Conservation (phyloP, 30 jellyfish, hydroid and myxozoan species). For the Aurelia sp. region DNA sequence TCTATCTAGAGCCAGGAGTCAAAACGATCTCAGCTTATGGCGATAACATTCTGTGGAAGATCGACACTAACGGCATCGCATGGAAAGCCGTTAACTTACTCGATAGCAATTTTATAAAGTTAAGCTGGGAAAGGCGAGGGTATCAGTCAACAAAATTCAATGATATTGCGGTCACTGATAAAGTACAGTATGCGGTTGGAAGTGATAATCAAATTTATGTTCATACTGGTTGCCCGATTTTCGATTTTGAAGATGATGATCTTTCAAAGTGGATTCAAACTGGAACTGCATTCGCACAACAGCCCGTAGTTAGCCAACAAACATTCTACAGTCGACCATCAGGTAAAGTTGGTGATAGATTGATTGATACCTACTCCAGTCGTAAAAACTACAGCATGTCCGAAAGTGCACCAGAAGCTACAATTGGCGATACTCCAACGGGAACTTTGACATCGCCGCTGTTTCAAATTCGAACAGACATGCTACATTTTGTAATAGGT, state of each 20-base stretch:
- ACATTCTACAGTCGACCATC: not conserved
- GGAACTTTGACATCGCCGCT: conserved; percentile 66
- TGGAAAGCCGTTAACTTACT: conserved; percentile 10
- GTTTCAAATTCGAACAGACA: conserved; percentile 45
- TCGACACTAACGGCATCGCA: conserved; percentile 15
- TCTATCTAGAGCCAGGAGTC: not conserved
- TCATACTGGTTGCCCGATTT: conserved; percentile 60
- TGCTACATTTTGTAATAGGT: conserved; percentile 42
- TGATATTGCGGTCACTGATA: not conserved
- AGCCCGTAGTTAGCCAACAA: conserved; percentile 37
- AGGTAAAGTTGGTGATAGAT: conserved; percentile 54
- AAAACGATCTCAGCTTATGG: conserved; percentile 15
- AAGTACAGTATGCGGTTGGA: not conserved
- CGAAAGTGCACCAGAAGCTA: conserved; percentile 10
- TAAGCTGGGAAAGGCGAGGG: conserved; percentile 19
- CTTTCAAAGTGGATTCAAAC: conserved; percentile 46
- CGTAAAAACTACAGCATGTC: conserved; percentile 20
- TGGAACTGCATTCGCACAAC: conserved; percentile 48
- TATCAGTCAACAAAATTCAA: not conserved
- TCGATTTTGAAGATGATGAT: conserved; percentile 57
- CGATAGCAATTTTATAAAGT: not conserved
- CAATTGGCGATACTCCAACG: conserved; percentile 19
- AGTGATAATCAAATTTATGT: conserved; percentile 5
- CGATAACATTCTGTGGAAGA: conserved; percentile 10
- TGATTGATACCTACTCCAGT: conserved; percentile 29